Evolutionary conservation across 1,140 invertebrate genomes (phyloP), one percentile per base, ranked within the genome.

Genomic region (Sarcophaga bullata): DNA sequence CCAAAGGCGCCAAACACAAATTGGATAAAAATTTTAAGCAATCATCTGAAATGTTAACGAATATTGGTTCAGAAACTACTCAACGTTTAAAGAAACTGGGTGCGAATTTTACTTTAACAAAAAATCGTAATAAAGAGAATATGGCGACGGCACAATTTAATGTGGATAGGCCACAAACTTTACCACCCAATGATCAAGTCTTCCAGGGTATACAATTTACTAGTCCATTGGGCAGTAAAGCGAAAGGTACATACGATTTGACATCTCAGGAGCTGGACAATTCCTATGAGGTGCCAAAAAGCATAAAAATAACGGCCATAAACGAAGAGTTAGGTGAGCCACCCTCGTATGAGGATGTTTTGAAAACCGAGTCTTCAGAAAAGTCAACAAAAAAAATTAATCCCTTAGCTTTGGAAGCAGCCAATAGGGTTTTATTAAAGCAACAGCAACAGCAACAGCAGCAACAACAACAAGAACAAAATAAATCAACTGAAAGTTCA

Each of bases 21-120:
- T 82, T 90, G 50, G 89, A 89, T 73, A 88, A 86, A 83, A 90
- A 89, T 84, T 82, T 87, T 3, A 90, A 88, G 83, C 86, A 84
- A 76, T 90, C 89, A 25, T 85, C 85, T 11, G 86, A 88, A 72
- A 84, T 84, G 11, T 75, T 90, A 2, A 87, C 85, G 73, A 88
- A 75, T n/a, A 84, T 89, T 3, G 84, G 89, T 13, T 80, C 85
- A 11, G 87, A 89, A 81, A 87, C 89, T 0, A 81, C 87, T 4
- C 81, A 72, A 6, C 86, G 87, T 8, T 49, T 90, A n/a, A 87
- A 85, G 83, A 84, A 85, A 54, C 87, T 86, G 47, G 81, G 88
- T 37, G 86, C 87, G 75, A 84, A 85, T 1, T 84, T 90, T 54
- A 73, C 54, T 76, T 82, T 89, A 13, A 85, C 84, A 52, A 81